Evolutionary conservation across 2,888 invertebrate species (phyloP).

Genomic region (Agrotis clavis): DNA sequence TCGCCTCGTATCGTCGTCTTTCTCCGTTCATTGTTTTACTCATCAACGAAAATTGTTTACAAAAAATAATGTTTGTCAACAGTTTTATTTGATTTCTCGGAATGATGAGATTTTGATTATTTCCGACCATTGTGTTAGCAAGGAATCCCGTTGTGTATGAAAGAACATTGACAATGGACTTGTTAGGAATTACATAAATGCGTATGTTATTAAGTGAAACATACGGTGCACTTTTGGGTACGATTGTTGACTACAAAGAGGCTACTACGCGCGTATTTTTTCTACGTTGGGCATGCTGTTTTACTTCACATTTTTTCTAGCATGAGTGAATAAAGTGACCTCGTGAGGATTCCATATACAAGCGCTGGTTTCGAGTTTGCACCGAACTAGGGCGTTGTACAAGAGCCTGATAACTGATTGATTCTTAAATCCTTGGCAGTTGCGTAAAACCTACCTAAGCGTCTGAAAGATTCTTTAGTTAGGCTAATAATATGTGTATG

Average conservation of each 20-base stretch:
- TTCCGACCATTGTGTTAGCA: slow-evolving; percentile 62
- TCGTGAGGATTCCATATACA: too few relatives aligned
- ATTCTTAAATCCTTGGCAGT: too few relatives aligned
- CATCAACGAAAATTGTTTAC: slow-evolving; percentile 25
- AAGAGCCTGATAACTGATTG: too few relatives aligned
- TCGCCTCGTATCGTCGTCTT: slow-evolving; percentile 62
- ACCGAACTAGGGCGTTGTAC: too few relatives aligned
- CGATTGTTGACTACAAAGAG: slow-evolving; percentile 20
- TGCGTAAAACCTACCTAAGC: too few relatives aligned
- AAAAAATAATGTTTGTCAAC: slow-evolving; percentile 50
- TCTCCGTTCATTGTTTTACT: slow-evolving; percentile 17
- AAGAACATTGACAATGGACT: slow-evolving; percentile 49
- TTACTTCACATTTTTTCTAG: too few relatives aligned
- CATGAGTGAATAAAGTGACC: too few relatives aligned
- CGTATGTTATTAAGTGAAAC: slow-evolving; percentile 20
- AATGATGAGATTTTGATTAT: slow-evolving; percentile 62
- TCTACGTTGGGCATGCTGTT: neutral
- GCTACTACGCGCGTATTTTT: neutral
- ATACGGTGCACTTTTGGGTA: slow-evolving; percentile 16
- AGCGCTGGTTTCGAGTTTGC: too few relatives aligned
- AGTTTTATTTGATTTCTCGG: slow-evolving; percentile 59
- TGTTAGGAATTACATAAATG: slow-evolving; percentile 33
- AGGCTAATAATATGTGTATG: too few relatives aligned
- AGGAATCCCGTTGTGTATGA: slow-evolving; percentile 55
- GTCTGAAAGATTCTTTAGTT: too few relatives aligned